Evolutionary conservation across 2,888 invertebrate genomes (phyloP), one percentile per base, ranked within the genome.

Genomic region (Monopis laevigella): DNA sequence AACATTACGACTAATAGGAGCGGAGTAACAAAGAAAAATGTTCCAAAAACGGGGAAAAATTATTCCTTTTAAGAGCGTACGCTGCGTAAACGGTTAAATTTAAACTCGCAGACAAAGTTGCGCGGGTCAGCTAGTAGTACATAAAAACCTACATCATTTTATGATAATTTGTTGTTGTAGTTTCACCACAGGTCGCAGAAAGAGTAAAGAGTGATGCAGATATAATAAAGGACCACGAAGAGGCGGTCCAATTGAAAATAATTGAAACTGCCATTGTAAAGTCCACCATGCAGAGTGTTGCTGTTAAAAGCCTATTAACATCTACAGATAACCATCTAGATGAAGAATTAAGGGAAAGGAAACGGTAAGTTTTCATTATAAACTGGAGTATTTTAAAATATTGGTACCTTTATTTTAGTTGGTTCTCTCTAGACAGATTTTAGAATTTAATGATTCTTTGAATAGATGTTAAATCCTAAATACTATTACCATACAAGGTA

Each of bases 221-320:
- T 0, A 45, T 49, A 2, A 47, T 48, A 1, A 21, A 26, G 4
- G 54, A 59, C 0, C 77, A 69, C 12, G 59, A 58, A 2, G 63
- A 71, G 0, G 30, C 56, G 1, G 71, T 53, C 0, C 47, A 50
- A 1, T 50, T 52, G 42, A 65, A 64, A 13, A 51, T 73, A 1
- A 45, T 74, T 2, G 74, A 77, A 44, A 62, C 63, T 12, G 50
- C 54, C 2, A 51, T 61, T 0, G 63, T 66, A 0, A 75, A 73
- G 39, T 60, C 59, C 0, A 14, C 68, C 2, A 60, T 58, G 0
- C 72, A 72, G 38, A 49, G 53, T 0, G 52, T 65, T 39, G 59
- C 62, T 0, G 65, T 77, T 0, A 61, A 59, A 27, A 43, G 38
- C 0, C 48, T 74, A 0, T 45, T 77, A 0, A 59, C 58, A 0